phyloP scores from a whole-genome alignment of 1,140 invertebrate genomes.

The Laodelphax striatellus region DNA sequence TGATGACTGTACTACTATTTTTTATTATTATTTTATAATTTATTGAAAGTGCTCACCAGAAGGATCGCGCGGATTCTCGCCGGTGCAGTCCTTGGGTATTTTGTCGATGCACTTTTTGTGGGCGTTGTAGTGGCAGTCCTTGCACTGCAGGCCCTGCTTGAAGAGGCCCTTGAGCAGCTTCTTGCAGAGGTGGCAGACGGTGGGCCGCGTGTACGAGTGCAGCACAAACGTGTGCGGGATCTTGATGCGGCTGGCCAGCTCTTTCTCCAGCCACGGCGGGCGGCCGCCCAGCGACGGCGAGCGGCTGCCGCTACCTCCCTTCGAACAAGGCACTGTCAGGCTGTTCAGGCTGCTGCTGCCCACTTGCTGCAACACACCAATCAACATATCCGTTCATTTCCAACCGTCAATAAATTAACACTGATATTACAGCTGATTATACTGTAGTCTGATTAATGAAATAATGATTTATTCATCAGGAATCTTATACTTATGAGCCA shows the following conservation, averaged over 20 bases:
- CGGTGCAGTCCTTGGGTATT: conserved; percentile 92
- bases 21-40: no score
- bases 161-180: conserved; percentile 91
- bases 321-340: conserved; percentile 30
- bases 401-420: no score
- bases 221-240: conserved; percentile 86
- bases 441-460: no score
- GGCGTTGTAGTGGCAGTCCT: conserved; percentile 96
- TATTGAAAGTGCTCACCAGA: conserved; percentile 8
- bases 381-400: no score
- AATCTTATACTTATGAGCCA: no score
- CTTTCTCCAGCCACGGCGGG: conserved; percentile 58
- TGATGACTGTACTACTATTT: no score
- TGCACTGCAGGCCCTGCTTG: conserved; percentile 94
- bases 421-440: no score
- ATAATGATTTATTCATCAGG: no score
- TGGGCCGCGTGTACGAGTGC: conserved; percentile 91
- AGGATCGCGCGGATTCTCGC: conserved; percentile 42
- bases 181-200: conserved; percentile 91
- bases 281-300: conserved; percentile 68
- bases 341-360: neutral
- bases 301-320: conserved; percentile 29
- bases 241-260: conserved; percentile 57
- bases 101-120: conserved; percentile 94
- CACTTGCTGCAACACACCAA: no score